A percentile compares a stretch with the other conserved stretches of the same genome.
phyloP scores from a whole-genome alignment of 1,140 invertebrate genomes.

The Drosophila ananassae region DNA sequence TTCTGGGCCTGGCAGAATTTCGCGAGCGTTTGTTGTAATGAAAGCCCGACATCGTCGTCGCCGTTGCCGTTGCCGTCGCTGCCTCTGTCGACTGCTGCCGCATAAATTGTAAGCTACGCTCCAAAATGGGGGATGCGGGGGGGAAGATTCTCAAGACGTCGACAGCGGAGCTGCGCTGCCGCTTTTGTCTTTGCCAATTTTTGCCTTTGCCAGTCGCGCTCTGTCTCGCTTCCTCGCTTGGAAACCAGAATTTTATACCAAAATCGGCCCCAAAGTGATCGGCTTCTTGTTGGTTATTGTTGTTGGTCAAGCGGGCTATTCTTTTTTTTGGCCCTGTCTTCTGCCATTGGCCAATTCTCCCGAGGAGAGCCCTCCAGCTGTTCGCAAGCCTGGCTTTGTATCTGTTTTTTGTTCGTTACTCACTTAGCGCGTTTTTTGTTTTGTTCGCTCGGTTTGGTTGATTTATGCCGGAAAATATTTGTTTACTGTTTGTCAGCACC shows the following conservation, averaged over 20 bases:
- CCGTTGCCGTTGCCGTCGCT: conserved; percentile 16
- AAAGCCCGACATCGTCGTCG: conserved; percentile 25
- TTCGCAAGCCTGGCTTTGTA: conserved; percentile 43
- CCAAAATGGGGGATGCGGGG: conserved; percentile 5
- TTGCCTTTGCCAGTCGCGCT: conserved; percentile 52
- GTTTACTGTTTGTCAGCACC: conserved; percentile 58
- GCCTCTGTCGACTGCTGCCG: conserved; percentile 33
- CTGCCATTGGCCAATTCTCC: conserved; percentile 58
- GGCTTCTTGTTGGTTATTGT: conserved; percentile 36
- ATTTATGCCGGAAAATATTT: conserved; percentile 77
- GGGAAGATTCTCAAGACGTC: conserved; percentile 60
- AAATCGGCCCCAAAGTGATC: conserved; percentile 57
- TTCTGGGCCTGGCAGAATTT: conserved; percentile 50
- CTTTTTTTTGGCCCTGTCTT: conserved; percentile 64
- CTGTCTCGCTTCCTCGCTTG: conserved; percentile 36
- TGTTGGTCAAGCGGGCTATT: conserved; percentile 46
- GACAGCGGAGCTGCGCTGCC: conserved; percentile 51
- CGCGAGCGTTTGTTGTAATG: conserved; percentile 56
- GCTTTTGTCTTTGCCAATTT: conserved; percentile 71
- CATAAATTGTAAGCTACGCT: conserved; percentile 59
- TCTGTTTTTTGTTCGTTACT: conserved; percentile 48
- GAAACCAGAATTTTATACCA: conserved; percentile 66
- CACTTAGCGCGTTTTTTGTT: conserved; percentile 63
- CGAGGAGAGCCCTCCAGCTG: conserved; percentile 67
- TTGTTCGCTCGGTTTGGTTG: conserved; percentile 66